Percentiles rank a stretch among this genome's conserved stretches.
Conservation (phyloP, 2,888 invertebrate species). For the Diachrysia chrysitis region DNA sequence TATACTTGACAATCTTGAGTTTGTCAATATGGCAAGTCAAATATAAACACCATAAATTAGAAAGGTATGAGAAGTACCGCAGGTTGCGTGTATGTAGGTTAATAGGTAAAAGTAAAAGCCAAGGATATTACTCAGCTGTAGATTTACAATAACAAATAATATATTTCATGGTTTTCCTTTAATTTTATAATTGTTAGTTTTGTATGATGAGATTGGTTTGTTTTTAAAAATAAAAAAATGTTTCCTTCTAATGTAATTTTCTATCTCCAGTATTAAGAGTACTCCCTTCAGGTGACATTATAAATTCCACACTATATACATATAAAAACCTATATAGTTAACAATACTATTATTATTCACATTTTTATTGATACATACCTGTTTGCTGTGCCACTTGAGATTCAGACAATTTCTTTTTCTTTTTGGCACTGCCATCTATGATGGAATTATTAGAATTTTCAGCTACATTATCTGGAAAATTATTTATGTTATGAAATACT, state of each 20-base stretch:
- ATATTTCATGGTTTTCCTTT: too few relatives aligned
- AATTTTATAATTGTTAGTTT: too few relatives aligned
- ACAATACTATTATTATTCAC: too few relatives aligned
- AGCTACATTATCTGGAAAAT: slow-evolving; percentile 18
- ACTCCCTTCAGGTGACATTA: too few relatives aligned
- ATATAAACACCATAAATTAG: neutral
- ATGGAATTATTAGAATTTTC: slow-evolving; percentile 35
- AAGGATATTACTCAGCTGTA: neutral
- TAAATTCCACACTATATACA: too few relatives aligned
- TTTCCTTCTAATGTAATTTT: too few relatives aligned
- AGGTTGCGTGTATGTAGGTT: neutral
- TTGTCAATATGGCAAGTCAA: neutral
- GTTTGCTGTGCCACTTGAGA: slow-evolving; percentile 17
- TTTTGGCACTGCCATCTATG: slow-evolving; percentile 26
- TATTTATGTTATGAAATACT: neutral
- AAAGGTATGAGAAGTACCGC: neutral
- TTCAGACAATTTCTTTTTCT: slow-evolving; percentile 41
- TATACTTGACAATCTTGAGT: neutral
- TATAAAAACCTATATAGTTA: too few relatives aligned
- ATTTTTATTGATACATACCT: slow-evolving; percentile 20
- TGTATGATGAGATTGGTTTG: too few relatives aligned
- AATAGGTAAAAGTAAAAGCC: neutral
- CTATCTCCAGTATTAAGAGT: too few relatives aligned
- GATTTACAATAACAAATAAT: too few relatives aligned
- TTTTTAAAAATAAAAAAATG: too few relatives aligned